Evolutionary conservation across 2,888 invertebrate species (phyloP).

Genomic region (Nomada ferruginata): DNA sequence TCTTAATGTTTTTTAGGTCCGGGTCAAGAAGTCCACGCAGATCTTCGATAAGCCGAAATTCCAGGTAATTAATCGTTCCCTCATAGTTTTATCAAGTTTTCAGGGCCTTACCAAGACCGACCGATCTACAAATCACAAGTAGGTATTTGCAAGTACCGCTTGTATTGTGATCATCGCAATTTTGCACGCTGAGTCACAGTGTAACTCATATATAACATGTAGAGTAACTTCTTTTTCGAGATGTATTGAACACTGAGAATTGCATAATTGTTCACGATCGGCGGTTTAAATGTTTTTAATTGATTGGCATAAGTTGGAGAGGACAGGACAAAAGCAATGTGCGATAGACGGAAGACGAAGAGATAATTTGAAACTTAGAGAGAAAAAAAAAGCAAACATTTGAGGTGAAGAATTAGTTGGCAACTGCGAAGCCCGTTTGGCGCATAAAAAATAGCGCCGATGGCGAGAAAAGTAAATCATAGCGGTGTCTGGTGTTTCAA

Average conservation of each 20-base stretch:
- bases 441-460: slow-evolving; percentile 46
- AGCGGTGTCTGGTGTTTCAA: slow-evolving; percentile 67
- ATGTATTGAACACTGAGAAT: slow-evolving; percentile 43
- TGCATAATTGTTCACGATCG: slow-evolving; percentile 56
- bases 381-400: slow-evolving; percentile 18
- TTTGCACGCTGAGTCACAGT: slow-evolving; percentile 69
- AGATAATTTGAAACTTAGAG: slow-evolving; percentile 42
- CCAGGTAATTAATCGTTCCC: slow-evolving; percentile 75
- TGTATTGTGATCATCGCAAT: slow-evolving; percentile 72
- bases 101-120: slow-evolving; percentile 67
- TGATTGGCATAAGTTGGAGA: slow-evolving; percentile 56
- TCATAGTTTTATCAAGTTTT: slow-evolving; percentile 70
- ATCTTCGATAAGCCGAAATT: slow-evolving; percentile 73
- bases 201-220: slow-evolving; percentile 54
- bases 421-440: slow-evolving; percentile 47
- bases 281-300: slow-evolving; percentile 47
- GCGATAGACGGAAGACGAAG: slow-evolving; percentile 63
- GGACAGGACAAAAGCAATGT: slow-evolving; percentile 52
- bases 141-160: slow-evolving; percentile 73
- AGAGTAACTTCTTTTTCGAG: slow-evolving; percentile 40
- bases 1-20: slow-evolving; percentile 80
- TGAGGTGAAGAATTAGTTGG: slow-evolving; percentile 52
- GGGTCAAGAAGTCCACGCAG: slow-evolving; percentile 79
- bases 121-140: slow-evolving; percentile 63
- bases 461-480: slow-evolving; percentile 55